These are phyloP conservation scores for Phengaris alcon DNA, from an alignment of 2,888 invertebrate genomes.

Conservation along the genomic window DNA sequence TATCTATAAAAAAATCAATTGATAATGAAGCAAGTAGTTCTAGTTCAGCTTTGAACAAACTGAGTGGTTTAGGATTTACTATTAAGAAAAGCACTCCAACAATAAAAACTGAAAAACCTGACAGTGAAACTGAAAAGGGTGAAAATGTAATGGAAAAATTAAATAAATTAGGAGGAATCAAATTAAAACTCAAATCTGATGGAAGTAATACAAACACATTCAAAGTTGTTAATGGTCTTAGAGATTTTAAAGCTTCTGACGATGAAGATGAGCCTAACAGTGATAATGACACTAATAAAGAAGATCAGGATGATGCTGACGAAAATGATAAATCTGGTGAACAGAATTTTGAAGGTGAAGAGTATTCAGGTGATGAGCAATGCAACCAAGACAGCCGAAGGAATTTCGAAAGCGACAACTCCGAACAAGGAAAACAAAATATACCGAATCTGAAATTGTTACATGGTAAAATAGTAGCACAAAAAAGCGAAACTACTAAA, in stretches of 20 bases:
- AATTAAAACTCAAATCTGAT: constrained; percentile 70
- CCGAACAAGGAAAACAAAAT: constrained; percentile 42
- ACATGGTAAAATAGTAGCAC: constrained; percentile 44
- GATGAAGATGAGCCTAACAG: constrained; percentile 58
- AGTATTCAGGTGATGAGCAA: constrained; percentile 44
- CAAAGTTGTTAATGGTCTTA: constrained; percentile 70
- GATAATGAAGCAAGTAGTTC: constrained; percentile 50
- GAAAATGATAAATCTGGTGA: constrained; percentile 41
- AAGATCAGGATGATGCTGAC: constrained; percentile 50
- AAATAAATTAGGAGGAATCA: constrained; percentile 68
- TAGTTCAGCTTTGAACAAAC: constrained; percentile 61
- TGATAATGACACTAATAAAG: constrained; percentile 53
- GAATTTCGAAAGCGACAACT: constrained; percentile 51
- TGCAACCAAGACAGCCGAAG: constrained; percentile 42
- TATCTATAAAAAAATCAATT: constrained; percentile 59
- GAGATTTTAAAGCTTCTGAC: constrained; percentile 68
- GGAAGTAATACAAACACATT: constrained; percentile 63
- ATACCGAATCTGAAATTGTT: constrained; percentile 47
- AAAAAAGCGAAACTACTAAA: constrained; percentile 46
- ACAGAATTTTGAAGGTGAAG: constrained; percentile 50
- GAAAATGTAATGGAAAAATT: constrained; percentile 63
- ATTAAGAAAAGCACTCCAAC: constrained; percentile 66
- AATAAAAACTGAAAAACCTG: constrained; percentile 60
- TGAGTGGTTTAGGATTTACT: constrained; percentile 70
- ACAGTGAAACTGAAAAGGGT: constrained; percentile 43